These are phyloP conservation scores for Loris lydekkerianus DNA, from an alignment of 2,797 vertebrate genomes.

Conservation along the genomic window DNA sequence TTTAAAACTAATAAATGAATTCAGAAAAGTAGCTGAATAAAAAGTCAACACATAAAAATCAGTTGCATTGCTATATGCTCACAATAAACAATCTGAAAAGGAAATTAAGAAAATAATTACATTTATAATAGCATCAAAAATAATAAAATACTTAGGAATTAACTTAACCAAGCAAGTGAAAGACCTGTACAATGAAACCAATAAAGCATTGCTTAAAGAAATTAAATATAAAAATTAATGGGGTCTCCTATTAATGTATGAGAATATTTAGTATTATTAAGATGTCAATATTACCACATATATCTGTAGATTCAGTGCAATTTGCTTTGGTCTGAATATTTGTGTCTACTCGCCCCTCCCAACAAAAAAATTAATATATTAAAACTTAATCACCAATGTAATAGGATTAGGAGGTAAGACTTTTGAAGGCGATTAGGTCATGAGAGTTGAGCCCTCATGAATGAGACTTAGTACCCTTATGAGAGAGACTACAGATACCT, in stretches of 20 bases:
- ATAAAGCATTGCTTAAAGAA: neutral
- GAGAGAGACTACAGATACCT: neutral
- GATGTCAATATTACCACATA: neutral
- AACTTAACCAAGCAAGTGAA: neutral
- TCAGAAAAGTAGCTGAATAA: neutral
- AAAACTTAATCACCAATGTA: neutral
- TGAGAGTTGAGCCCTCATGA: neutral
- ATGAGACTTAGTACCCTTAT: neutral
- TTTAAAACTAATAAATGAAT: neutral
- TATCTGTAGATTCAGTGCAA: neutral
- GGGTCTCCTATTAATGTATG: neutral
- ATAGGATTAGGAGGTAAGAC: neutral
- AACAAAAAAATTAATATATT: neutral
- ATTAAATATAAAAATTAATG: neutral
- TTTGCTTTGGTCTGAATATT: neutral
- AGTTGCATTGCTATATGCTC: neutral
- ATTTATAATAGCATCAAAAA: conserved; percentile 6
- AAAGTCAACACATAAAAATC: neutral
- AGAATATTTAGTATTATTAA: neutral
- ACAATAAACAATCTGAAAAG: neutral
- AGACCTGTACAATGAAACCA: neutral
- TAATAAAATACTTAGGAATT: neutral
- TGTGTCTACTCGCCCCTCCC: no score
- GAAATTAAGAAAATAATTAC: neutral
- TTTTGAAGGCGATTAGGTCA: neutral